Base-by-base conservation (phyloP, 2,797 vertebrate genomes). In the Urocyon cinereoargenteus region DNA sequence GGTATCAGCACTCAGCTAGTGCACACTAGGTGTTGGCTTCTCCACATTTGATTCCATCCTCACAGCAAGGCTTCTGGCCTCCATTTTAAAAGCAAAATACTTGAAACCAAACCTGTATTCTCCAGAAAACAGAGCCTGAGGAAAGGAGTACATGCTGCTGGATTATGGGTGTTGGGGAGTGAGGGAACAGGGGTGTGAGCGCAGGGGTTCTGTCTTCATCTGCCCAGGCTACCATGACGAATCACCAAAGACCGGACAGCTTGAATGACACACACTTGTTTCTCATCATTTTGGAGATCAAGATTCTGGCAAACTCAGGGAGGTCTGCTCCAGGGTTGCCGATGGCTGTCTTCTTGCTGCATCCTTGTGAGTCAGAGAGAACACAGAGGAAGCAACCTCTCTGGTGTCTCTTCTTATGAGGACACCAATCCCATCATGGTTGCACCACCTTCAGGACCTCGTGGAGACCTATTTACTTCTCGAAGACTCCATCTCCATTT, bases 91-190 rank as follows among this genome's bases (percentile, higher is more conserved):
- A 36, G 22, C 2, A 3, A 55, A 34, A 78, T 15, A 1, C 21
- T 49, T 16, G 21, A 49, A 21, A 53, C 28, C 64, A 16, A 7
- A 2, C 16, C 34, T 49, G 13, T 5, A 11, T n/a, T n/a, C n/a
- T 21, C 45, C 16, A 10, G 28, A 21, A 11, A 28, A 31, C 73
- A 40, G 62, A 91, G 53, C 24, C 40, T n/a, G 28, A 34, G 34
- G 14, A 77, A 77, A 77, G 86, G 72, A 26, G 34, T 14, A 5
- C 0, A 0, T 36, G 21, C 21, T 9, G 40, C 57, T 1, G 31
- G 5, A 3, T 22, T 31, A 6, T 18, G 72, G 2, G 0, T 26
- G 7, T 1, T 1, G 9, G 40, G 21, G 78, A 57, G 21, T 5
- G 7, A 36, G n/a, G 21, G 13, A 6, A 2, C 49, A 9, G 14